Conservation (phyloP, 2,888 invertebrate species). For the Gymnocheta viridis region DNA sequence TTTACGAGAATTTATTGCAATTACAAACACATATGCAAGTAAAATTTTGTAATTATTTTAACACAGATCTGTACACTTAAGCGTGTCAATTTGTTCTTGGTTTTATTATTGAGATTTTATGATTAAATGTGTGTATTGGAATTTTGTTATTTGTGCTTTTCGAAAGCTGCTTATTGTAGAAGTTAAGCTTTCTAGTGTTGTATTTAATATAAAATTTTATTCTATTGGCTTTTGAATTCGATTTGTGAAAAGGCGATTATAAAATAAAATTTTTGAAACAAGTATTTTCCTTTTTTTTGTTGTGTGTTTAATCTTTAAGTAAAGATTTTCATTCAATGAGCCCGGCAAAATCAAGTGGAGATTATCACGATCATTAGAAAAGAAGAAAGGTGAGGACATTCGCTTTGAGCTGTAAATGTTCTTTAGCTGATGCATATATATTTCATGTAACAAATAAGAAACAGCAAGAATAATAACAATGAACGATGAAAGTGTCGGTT, state of each 20-base stretch:
- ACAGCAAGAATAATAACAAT: too few species aligned
- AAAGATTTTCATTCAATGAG: too few species aligned
- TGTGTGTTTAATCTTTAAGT: too few species aligned
- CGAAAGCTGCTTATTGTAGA: not conserved
- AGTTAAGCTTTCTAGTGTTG: not conserved
- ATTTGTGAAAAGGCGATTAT: too few species aligned
- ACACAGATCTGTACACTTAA: not conserved
- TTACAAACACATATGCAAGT: not conserved
- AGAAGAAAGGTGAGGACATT: too few species aligned
- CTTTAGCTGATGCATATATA: too few species aligned
- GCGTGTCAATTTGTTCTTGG: not conserved
- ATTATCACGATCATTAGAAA: too few species aligned
- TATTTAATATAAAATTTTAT: not conserved
- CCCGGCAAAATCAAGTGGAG: too few species aligned
- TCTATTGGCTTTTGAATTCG: not conserved
- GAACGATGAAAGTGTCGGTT: too few species aligned
- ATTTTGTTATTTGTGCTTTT: not conserved
- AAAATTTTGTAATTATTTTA: not conserved
- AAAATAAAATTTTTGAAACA: not conserved
- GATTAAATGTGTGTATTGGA: not conserved
- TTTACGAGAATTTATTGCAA: not conserved
- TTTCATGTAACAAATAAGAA: too few species aligned
- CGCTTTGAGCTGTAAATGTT: too few species aligned
- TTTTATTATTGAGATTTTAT: conserved; percentile 14
- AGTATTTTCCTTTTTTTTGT: too few species aligned